phyloP scores from a whole-genome alignment of 2,113 vertebrate genomes.

The Phoxinus phoxinus region DNA sequence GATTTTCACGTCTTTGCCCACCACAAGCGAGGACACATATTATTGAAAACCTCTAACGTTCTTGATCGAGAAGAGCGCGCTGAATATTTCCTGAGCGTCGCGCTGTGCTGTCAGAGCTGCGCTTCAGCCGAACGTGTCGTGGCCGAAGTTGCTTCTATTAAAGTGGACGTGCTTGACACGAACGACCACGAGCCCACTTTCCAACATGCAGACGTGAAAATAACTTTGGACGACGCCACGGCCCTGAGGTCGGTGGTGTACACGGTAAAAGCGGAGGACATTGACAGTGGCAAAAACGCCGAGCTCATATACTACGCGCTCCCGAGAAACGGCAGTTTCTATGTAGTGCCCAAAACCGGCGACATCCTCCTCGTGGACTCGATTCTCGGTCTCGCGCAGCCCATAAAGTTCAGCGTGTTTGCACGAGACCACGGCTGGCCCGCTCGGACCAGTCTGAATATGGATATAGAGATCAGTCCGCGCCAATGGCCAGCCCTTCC shows the following conservation, averaged over 20 bases:
- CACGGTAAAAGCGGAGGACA: constrained; percentile 79
- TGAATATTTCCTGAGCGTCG: constrained; percentile 78
- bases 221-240: constrained; percentile 84
- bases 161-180: constrained; percentile 84
- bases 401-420: constrained; percentile 80
- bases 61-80: constrained; percentile 83
- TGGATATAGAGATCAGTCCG: constrained; percentile 79
- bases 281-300: constrained; percentile 84
- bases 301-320: constrained; percentile 83
- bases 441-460: constrained; percentile 76
- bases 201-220: constrained; percentile 63
- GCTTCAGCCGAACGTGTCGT: constrained; percentile 54
- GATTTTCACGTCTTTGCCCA: constrained; percentile 82
- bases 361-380: constrained; percentile 85
- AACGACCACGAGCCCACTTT: constrained; percentile 87
- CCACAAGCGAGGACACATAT: constrained; percentile 80
- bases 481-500: constrained; percentile 69
- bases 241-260: constrained; percentile 79
- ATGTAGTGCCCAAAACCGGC: constrained; percentile 87
- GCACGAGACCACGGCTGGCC: constrained; percentile 85
- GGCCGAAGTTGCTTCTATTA: constrained; percentile 76
- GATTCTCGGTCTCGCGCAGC: constrained; percentile 78
- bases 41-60: constrained; percentile 77
- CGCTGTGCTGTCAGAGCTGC: constrained; percentile 77
- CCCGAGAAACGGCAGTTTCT: constrained; percentile 83